Percentiles rank a stretch among this genome's conserved stretches.
phyloP scores from a whole-genome alignment of 2,797 vertebrate genomes.

The Philypnodon macrostomus region DNA sequence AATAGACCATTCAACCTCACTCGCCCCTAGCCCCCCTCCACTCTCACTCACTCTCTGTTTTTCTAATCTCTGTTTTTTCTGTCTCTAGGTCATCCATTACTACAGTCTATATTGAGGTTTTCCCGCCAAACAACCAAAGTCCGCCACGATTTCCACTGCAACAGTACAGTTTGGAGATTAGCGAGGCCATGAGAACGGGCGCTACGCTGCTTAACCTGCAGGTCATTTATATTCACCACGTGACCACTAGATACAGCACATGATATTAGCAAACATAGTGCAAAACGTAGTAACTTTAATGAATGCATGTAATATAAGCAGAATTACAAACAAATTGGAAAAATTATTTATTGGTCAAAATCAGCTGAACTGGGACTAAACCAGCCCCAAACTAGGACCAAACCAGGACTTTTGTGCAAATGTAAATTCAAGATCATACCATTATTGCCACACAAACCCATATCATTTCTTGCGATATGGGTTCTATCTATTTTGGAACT shows the following conservation, averaged over 20 bases:
- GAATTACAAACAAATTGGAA: too few species aligned
- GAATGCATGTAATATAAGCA: too few species aligned
- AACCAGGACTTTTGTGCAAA: too few species aligned
- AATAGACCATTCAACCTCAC: constrained; percentile 31
- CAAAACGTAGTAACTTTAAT: too few species aligned
- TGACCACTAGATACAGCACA: background rate
- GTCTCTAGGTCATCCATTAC: constrained; percentile 89
- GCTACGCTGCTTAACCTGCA: constrained; percentile 90
- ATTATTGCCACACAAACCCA: too few species aligned
- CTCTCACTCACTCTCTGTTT: constrained; percentile 1
- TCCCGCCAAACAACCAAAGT: constrained; percentile 97
- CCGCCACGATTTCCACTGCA: constrained; percentile 88
- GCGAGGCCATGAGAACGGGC: constrained; percentile 92
- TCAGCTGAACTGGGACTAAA: too few species aligned
- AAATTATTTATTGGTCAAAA: too few species aligned
- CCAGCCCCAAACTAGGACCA: too few species aligned
- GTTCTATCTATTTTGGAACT: background rate
- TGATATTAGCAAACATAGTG: too few species aligned
- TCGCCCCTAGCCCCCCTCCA: too few species aligned
- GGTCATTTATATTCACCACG: constrained; percentile 68
- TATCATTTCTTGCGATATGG: too few species aligned
- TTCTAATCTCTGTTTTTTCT: constrained; percentile 7
- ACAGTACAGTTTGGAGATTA: constrained; percentile 92
- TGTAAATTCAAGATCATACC: too few species aligned
- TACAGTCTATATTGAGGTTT: constrained; percentile 95